phyloP scores from a whole-genome alignment of 2,113 vertebrate genomes.

The Collichthys lucidus region DNA sequence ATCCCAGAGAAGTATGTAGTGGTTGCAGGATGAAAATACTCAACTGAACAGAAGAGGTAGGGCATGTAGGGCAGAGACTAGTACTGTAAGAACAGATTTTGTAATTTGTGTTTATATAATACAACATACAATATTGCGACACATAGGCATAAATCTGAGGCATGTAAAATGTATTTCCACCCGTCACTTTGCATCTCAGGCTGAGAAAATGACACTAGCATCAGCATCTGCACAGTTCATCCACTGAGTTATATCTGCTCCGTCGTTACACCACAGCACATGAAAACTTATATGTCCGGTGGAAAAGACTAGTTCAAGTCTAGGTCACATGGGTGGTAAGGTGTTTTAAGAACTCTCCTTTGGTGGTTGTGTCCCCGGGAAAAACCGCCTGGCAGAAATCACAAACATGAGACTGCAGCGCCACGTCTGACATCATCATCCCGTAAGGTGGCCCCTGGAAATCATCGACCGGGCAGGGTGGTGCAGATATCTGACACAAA shows the following conservation, averaged over 20 bases:
- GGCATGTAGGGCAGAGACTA: not conserved
- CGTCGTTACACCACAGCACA: slow-evolving; percentile 10
- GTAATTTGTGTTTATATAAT: not conserved
- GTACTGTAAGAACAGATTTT: not conserved
- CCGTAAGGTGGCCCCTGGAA: not conserved
- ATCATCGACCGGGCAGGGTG: slow-evolving; percentile 59
- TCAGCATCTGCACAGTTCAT: not conserved
- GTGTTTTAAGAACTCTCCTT: slow-evolving; percentile 80
- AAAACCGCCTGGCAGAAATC: slow-evolving; percentile 86
- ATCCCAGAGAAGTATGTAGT: not conserved
- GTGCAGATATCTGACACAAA: slow-evolving; percentile 74
- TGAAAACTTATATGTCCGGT: not conserved
- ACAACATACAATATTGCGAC: not conserved
- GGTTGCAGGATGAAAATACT: not conserved
- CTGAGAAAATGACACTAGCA: not conserved
- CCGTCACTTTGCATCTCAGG: slow-evolving; percentile 5
- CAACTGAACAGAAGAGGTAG: too few species aligned
- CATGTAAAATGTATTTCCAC: not conserved
- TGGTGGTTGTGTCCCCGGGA: slow-evolving; percentile 76
- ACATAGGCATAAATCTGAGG: not conserved
- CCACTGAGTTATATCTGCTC: not conserved
- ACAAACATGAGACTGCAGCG: slow-evolving; percentile 82
- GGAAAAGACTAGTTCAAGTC: not conserved
- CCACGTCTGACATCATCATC: slow-evolving; percentile 65
- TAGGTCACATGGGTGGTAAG: slow-evolving; percentile 81